A percentile compares a stretch with the other conserved stretches of the same genome.
phyloP scores from a whole-genome alignment of 2,113 vertebrate species.

The Chrysochloris asiatica region DNA sequence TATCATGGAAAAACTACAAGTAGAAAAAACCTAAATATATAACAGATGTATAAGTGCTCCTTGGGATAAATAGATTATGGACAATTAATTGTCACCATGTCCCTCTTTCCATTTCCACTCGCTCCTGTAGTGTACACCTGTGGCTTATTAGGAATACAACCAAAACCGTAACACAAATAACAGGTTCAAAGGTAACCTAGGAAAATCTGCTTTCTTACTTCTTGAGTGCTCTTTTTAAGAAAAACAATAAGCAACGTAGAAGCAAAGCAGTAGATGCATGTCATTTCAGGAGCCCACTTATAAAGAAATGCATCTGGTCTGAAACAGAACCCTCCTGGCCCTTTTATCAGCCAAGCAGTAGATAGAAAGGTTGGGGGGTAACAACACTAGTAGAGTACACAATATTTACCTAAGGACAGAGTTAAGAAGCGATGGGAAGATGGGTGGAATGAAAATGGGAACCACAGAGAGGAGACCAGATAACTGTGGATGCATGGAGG shows the following conservation, averaged over 20 bases:
- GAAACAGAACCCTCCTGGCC: no score
- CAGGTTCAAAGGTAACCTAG: constrained; percentile 81
- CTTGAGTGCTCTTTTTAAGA: constrained; percentile 54
- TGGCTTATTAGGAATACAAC: constrained; percentile 83
- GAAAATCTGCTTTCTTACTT: constrained; percentile 79
- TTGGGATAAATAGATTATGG: constrained; percentile 86
- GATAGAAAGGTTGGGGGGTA: no score
- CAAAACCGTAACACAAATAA: constrained; percentile 76
- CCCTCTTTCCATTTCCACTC: constrained; percentile 78
- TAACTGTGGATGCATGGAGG: no score
- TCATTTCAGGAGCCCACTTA: background rate
- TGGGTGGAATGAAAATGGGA: no score
- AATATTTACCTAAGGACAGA: no score
- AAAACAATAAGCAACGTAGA: constrained; percentile 49
- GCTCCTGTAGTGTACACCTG: constrained; percentile 83
- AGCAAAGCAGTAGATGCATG: constrained; percentile 56
- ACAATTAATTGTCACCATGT: constrained; percentile 84
- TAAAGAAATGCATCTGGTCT: no score
- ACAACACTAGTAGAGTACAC: no score
- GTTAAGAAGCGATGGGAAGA: no score
- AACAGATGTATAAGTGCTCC: constrained; percentile 84
- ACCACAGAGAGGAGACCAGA: no score
- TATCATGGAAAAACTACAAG: constrained; percentile 78
- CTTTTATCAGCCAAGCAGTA: no score
- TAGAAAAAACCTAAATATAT: constrained; percentile 83